Conservation (phyloP, 2,113 vertebrate genomes). For the Etheostoma spectabile region DNA sequence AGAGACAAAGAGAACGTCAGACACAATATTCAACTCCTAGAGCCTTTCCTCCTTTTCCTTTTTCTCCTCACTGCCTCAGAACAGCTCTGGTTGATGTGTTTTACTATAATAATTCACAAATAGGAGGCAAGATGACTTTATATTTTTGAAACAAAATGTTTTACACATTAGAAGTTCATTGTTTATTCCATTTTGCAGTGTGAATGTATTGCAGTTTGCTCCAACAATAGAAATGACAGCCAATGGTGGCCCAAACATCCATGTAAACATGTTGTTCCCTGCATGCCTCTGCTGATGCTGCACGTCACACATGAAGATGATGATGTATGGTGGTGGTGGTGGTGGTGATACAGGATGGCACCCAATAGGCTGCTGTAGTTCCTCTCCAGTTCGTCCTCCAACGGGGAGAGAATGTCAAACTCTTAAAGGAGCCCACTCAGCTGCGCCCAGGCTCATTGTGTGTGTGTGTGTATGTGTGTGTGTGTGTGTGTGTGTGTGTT, state of each 20-base stretch:
- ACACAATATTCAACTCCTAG: background rate
- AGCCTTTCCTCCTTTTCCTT: too few relatives aligned
- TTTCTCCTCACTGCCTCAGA: background rate
- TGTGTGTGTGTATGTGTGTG: slow-evolving; percentile 18
- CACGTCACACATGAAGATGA: slow-evolving; percentile 18
- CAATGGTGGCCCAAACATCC: background rate
- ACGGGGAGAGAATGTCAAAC: slow-evolving; percentile 48
- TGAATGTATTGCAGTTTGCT: background rate
- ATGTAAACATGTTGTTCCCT: slow-evolving; percentile 30
- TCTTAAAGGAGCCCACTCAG: slow-evolving; percentile 17
- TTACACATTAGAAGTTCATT: background rate
- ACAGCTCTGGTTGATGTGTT: background rate
- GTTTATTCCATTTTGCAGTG: background rate
- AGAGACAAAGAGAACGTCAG: background rate
- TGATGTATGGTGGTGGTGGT: background rate
- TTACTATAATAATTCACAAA: background rate
- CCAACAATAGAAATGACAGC: background rate
- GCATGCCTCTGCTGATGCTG: slow-evolving; percentile 32
- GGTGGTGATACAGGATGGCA: slow-evolving; percentile 25
- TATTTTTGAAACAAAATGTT: background rate
- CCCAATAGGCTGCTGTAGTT: slow-evolving; percentile 53
- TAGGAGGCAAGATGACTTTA: background rate
- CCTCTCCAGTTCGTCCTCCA: slow-evolving; percentile 42
- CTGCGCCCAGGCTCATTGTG: background rate
- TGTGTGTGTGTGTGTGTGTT: background rate